Evolutionary conservation across 2,113 vertebrate species (phyloP).

Genomic region (Neolamprologus modestus): DNA sequence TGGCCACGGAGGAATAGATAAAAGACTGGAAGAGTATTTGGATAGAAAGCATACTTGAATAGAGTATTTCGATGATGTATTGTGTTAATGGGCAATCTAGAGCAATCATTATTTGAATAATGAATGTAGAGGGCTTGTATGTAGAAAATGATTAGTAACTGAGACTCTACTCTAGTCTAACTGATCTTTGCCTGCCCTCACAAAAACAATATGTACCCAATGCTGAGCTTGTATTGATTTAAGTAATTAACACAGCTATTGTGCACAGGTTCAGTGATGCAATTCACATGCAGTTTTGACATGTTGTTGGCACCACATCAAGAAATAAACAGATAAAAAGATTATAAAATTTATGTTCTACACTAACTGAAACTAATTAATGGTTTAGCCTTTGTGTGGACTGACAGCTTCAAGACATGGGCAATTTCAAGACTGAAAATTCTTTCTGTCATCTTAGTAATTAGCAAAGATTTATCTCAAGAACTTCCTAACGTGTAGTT

Average conservation of each 20-base stretch:
- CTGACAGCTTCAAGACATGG: not conserved
- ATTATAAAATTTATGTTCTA: not conserved
- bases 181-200: not conserved
- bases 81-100: constrained; percentile 1
- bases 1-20: constrained; percentile 13
- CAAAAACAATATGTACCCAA: not conserved
- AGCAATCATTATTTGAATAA: not conserved
- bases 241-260: not conserved
- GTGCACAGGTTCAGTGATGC: not conserved
- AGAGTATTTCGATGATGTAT: not conserved
- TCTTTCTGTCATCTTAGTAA: not conserved
- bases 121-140: not conserved
- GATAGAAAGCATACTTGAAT: not conserved
- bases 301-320: not conserved
- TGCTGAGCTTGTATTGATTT: not conserved
- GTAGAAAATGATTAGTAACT: not conserved
- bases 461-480: not conserved
- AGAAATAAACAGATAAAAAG: not conserved
- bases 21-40: constrained; percentile 29
- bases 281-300: not conserved
- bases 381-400: not conserved
- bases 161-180: not conserved
- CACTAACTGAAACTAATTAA: not conserved
- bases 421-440: not conserved
- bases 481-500: not conserved